Evolutionary conservation across 2,113 vertebrate species (phyloP).

Genomic region (Trichechus manatus): DNA sequence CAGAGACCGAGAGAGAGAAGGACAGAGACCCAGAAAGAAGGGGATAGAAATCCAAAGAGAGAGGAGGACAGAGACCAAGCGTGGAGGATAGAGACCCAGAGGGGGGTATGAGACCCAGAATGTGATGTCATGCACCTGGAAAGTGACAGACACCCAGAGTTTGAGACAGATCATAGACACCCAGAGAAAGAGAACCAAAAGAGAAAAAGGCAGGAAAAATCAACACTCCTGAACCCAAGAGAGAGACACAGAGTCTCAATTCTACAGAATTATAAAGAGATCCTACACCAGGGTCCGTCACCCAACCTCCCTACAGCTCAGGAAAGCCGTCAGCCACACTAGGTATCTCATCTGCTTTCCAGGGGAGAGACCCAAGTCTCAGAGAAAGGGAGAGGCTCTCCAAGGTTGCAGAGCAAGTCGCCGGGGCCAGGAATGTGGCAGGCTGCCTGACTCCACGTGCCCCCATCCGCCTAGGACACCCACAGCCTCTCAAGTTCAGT

Average conservation of each 20-base stretch:
- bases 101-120: neutral
- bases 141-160: neutral
- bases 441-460: neutral
- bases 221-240: neutral
- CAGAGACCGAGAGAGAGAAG: neutral
- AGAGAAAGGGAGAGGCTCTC: neutral
- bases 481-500: neutral
- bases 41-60: too few relatives aligned
- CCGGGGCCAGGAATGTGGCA: neutral
- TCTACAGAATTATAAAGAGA: neutral
- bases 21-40: neutral
- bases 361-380: constrained; percentile 4
- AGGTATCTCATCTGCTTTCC: neutral
- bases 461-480: neutral
- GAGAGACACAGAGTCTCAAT: neutral
- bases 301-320: neutral
- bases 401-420: neutral
- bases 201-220: neutral
- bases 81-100: neutral
- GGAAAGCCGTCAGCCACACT: neutral
- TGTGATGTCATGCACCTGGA: neutral
- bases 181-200: neutral
- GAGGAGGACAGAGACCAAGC: neutral
- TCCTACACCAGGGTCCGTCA: rapidly evolving
- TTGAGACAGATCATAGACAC: neutral